phyloP scores from a whole-genome alignment of 2,797 vertebrate genomes.

The Halcyon badia region DNA sequence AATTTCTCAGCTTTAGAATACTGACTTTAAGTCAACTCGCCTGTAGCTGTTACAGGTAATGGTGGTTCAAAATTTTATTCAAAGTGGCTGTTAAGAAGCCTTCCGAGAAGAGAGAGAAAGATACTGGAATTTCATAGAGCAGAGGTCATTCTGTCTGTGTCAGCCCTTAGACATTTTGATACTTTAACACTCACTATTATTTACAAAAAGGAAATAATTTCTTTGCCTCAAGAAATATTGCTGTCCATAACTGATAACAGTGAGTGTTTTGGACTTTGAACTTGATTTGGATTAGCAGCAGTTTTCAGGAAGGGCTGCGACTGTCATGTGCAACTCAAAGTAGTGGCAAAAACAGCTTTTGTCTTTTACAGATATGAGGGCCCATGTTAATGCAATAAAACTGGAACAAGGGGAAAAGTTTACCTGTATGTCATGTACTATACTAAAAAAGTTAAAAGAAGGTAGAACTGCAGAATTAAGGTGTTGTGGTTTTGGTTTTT shows the following conservation, averaged over 20 bases:
- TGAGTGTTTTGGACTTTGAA: conserved; percentile 6
- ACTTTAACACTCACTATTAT: not conserved
- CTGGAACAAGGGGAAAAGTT: not conserved
- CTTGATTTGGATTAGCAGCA: not conserved
- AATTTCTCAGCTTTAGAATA: not conserved
- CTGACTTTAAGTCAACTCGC: not conserved
- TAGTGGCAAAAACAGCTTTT: not conserved
- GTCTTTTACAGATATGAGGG: not conserved
- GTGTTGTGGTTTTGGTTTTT: not conserved
- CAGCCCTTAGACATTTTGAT: not conserved
- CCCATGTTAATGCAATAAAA: not conserved
- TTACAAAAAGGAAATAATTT: conserved; percentile 16
- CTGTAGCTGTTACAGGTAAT: not conserved
- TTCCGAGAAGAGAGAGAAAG: not conserved
- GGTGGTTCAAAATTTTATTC: not conserved
- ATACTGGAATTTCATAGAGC: not conserved
- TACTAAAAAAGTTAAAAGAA: not conserved
- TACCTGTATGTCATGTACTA: not conserved
- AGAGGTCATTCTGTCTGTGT: not conserved
- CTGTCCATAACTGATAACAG: not conserved
- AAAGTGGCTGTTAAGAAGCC: not conserved
- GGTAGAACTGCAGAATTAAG: not conserved
- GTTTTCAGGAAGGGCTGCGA: not conserved
- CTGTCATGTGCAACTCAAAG: not conserved
- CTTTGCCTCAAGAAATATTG: not conserved